Percentiles rank a stretch among this genome's conserved stretches.
Conservation (phyloP, 2,113 vertebrate species). For the Gobiocypris rarus region DNA sequence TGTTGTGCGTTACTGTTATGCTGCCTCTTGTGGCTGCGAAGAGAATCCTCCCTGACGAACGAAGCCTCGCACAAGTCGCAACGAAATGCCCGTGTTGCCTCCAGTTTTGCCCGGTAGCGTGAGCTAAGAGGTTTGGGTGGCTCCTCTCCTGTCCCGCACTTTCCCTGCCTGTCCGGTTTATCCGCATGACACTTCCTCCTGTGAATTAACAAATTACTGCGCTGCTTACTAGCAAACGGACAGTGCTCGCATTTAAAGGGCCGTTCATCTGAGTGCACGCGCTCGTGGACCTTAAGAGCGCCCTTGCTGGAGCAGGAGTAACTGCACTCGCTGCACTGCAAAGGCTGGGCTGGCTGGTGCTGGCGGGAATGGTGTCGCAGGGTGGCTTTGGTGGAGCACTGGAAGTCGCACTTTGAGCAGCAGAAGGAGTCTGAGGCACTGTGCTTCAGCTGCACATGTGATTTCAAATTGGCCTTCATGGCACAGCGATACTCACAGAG, state of each 20-base stretch:
- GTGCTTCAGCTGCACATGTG: conserved; percentile 93
- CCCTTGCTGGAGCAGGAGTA: conserved; percentile 95
- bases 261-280: conserved; percentile 89
- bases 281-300: conserved; percentile 89
- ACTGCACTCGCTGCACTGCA: conserved; percentile 87
- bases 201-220: conserved; percentile 93
- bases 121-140: conserved; percentile 75
- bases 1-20: conserved; percentile 73
- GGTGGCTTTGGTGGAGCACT: conserved; percentile 87
- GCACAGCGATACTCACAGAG: conserved; percentile 95
- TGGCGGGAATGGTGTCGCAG: conserved; percentile 88
- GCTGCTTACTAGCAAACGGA: conserved; percentile 92
- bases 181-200: conserved; percentile 87
- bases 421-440: conserved; percentile 81
- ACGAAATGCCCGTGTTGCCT: conserved; percentile 87
- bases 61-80: conserved; percentile 88
- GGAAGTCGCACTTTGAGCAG: conserved; percentile 89
- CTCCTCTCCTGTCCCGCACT: conserved; percentile 52
- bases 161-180: conserved; percentile 61
- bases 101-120: conserved; percentile 86
- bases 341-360: conserved; percentile 85
- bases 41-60: conserved; percentile 93
- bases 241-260: conserved; percentile 91
- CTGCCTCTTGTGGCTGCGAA: conserved; percentile 93
- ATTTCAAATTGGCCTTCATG: conserved; percentile 98